Base-by-base conservation (phyloP, 1,140 invertebrate species). In the Sinonovacula constricta region DNA sequence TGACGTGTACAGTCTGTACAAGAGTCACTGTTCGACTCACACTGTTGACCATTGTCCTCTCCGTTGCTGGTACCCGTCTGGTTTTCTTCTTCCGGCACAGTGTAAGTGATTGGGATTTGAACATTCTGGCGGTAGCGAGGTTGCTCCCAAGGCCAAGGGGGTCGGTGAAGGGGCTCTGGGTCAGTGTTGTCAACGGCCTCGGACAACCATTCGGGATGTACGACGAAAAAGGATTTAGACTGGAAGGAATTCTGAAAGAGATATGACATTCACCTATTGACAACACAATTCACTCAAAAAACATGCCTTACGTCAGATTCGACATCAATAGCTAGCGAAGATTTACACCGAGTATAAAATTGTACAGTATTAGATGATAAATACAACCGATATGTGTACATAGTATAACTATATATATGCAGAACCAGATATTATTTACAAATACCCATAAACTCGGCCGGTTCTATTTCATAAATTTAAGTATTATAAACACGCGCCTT, bases 71-170 rank as follows among this genome's bases (percentile, higher is more conserved):
- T 28, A 18, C 49, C 49, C 22, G 59, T 62, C 3, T 67, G 34
- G 30, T 66, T 24, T 45, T 79, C 51, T 1, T 51, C 22, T 54
- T 65, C 56, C 15, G 12, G 22, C 4, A 28, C 26, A 36, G 56
- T 67, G 62, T 72, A 67, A 7, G 75, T 78, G 39, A 78, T 78
- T 12, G 75, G 75, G 18, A 59, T 12, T 39, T 78, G 75, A 34
- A 85, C 62, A 53, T 85, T 85, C 51, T 81, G 68, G 45, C 81
- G 68, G 66, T 83, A 83, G 3, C 83, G 72, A n/a, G 83, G 83
- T 45, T 85, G 83, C 78, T 85, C 83, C 81, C 83, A 85, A 15
- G 83, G 78, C 83, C 83, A 85, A 24, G 83, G 83, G 3, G 81
- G 80, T 4, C 83, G 62, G 57, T 78, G 45, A 3, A 85, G 81